Evolutionary conservation across 2,888 invertebrate species (phyloP).

Genomic region (Amphipyra berbera): DNA sequence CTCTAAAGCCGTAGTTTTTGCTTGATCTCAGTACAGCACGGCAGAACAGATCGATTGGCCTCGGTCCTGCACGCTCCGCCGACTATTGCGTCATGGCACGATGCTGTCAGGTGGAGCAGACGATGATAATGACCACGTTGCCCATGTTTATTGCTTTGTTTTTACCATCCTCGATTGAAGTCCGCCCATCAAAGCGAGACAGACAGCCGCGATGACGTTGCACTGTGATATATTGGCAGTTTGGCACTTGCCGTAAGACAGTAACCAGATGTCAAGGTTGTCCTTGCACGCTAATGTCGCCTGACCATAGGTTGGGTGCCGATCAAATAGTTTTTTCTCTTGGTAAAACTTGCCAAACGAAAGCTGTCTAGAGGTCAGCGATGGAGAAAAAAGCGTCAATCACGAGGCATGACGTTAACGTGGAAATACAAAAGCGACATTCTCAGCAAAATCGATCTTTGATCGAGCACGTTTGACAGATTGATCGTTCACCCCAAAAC

Average conservation of each 20-base stretch:
- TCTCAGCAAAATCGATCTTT: conserved; percentile 46
- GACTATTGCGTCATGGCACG: conserved; percentile 62
- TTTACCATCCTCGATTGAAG: conserved; percentile 44
- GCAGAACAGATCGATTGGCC: conserved; percentile 64
- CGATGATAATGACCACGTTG: conserved; percentile 54
- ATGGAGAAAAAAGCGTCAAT: conserved; percentile 21
- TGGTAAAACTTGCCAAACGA: conserved; percentile 13
- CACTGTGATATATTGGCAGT: conserved; percentile 22
- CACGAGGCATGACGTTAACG: conserved; percentile 9
- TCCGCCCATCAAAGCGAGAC: conserved; percentile 15
- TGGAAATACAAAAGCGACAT: conserved; percentile 17
- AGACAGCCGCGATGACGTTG: conserved; percentile 14
- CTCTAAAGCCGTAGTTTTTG: conserved; percentile 45
- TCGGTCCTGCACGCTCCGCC: conserved; percentile 64
- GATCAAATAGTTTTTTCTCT: conserved; percentile 5
- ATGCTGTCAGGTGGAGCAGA: conserved; percentile 56
- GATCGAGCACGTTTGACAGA: conserved; percentile 44
- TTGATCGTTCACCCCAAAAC: conserved; percentile 58
- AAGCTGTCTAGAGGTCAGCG: conserved; percentile 21
- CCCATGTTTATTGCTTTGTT: conserved; percentile 52
- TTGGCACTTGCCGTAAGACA: conserved; percentile 14
- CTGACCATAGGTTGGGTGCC: conserved; percentile 4
- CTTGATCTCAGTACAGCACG: conserved; percentile 51
- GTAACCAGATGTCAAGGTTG: conserved; percentile 31
- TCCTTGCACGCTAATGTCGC: conserved; percentile 22